Base-by-base conservation (phyloP, 2,113 vertebrate genomes). In the Strix uralensis region DNA sequence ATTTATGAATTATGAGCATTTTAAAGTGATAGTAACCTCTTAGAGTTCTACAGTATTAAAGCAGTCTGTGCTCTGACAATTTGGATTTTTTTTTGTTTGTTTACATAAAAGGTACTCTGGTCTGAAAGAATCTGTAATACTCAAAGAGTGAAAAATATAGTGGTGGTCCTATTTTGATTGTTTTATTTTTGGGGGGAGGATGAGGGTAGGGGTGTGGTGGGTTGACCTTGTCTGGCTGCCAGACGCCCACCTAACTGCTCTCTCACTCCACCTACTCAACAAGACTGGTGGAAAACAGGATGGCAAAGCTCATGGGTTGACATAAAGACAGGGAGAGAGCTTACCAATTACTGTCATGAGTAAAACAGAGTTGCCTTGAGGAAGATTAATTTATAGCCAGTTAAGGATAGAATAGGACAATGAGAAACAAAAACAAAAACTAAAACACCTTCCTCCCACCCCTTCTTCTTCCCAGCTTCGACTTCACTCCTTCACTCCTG, bases 141-240 rank as follows among this genome's bases (percentile, higher is more conserved):
- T 70, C 1, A 11, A 90, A 74, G 32, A 86, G 7, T 38, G 19
- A 73, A 73, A 79, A 82, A 83, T 34, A 52, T 15, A 69, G 5
- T 34, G 11, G 12, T 58, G 20, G 6, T 22, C 30, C 15, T 75
- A 18, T 42, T 78, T 78, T 18, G 1, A 8, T 46, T 47, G 2
- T 20, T 58, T 30, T 72, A 0, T 30, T 55, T 7, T 6, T 10
- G 4, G 10, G 16, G 34, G 27, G 44, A 7, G 5, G 10, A 13
- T 16, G 23, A 5, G 5, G 1, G 2, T 8, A 11, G 2, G 10
- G 12, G 30, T 74, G 9, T 42, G 5, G 51, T 57, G 6, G 2
- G 7, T 55, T 92, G 10, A 55, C 49, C 7, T 42, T 55, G 19
- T 6, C 8, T 62, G 49, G 19, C 44, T 81, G 29, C 11, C 42